Conservation (phyloP, 2,797 vertebrate genomes). For the Pangasius krempfi region DNA sequence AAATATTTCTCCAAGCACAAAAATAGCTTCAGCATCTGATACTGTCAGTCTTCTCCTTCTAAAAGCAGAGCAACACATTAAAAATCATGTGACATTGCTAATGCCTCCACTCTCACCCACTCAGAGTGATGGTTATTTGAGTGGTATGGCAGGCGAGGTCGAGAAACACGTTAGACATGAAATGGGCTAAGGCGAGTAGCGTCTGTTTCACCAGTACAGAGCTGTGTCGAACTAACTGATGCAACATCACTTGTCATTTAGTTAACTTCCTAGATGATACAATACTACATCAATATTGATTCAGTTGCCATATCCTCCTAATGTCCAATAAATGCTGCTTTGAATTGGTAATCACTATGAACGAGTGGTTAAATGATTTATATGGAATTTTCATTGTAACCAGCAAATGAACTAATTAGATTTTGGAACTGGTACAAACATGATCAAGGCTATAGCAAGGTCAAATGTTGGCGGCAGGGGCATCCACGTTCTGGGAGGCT, state of each 20-base stretch:
- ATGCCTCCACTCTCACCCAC: neutral
- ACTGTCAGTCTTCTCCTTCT: conserved; percentile 37
- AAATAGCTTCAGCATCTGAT: conserved; percentile 34
- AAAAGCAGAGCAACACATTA: conserved; percentile 10
- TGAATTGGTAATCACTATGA: neutral
- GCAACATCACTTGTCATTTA: neutral
- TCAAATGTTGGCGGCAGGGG: neutral
- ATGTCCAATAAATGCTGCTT: neutral
- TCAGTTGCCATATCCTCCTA: neutral
- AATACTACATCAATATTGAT: neutral
- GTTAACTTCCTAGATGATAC: neutral
- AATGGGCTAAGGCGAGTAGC: neutral
- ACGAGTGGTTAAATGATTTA: neutral
- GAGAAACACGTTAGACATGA: neutral
- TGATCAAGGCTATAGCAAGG: neutral
- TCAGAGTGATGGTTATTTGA: conserved; percentile 9
- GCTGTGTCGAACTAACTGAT: neutral
- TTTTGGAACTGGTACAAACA: neutral
- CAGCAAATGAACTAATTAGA: neutral
- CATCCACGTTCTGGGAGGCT: neutral
- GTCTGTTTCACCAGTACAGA: neutral
- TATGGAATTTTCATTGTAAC: neutral
- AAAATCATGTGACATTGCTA: conserved; percentile 31
- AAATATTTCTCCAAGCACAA: conserved; percentile 20
- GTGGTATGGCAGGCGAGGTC: neutral